Evolutionary conservation across 2,113 vertebrate species (phyloP), one percentile per base, ranked within the genome.

Genomic region (Ascaphus truei): DNA sequence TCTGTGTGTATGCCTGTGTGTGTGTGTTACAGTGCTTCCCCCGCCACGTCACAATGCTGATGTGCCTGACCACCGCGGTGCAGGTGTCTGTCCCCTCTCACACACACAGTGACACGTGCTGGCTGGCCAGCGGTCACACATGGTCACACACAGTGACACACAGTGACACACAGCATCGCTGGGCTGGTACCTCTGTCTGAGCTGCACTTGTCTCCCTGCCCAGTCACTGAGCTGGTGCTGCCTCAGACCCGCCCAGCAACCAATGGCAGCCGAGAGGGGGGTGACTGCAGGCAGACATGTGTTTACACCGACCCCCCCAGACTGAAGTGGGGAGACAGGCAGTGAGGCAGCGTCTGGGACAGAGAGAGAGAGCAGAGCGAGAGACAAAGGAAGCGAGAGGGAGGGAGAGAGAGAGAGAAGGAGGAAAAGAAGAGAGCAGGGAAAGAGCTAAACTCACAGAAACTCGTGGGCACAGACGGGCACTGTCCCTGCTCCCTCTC

Each of bases 361-460:
- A 91, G 76, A 91, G 85, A 95, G 96, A 96, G 95, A 95, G 91
- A 81, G 77, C n/a, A n/a, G 86, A 87, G 85, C 79, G 89, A 86
- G 88, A 88, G 85, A n/a, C n/a, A n/a, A n/a, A n/a, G n/a, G n/a
- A n/a, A n/a, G 85, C 79, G 84, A 83, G 88, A 73, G 77, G 81
- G 76, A 76, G 75, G 71, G 73, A 23, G 71, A 72, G 36, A 58
- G 58, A 48, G 62, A 45, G 71, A 57, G 68, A 67, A 60, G 55
- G 61, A 33, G 30, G 55, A 61, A 23, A 50, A 11, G 16, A 34
- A 71, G 71, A 74, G 64, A 74, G 64, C 79, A 51, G n/a, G 26
- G 23, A n/a, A n/a, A n/a, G n/a, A 71, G 80, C 76, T 68, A 78
- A 75, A 81, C 77, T 71, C 58, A 74, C 60, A 79, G 58, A 79